Evolutionary conservation across 2,113 vertebrate genomes (phyloP), one percentile per base, ranked within the genome.

Genomic region (Scolopax mira): DNA sequence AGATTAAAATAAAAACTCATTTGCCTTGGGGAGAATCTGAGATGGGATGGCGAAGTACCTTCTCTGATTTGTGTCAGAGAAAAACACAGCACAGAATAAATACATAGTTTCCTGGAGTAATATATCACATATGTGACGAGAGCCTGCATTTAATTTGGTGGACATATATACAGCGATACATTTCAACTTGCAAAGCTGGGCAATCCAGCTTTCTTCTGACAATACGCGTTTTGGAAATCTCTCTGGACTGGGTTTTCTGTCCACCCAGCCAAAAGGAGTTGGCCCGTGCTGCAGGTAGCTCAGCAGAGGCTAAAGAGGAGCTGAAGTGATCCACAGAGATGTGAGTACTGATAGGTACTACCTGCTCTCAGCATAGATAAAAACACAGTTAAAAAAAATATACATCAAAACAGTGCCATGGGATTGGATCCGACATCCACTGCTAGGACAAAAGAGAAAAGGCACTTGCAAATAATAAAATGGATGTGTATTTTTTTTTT

Each of bases 401-500:
- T 25, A 42, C 8, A 6, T 21, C 3, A 18, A 58, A 91, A 44
- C 3, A 14, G 18, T 39, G 8, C 48, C 8, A 3, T 18, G n/a
- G 54, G 48, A 37, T 72, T 62, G 52, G 25, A 39, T 48, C 54
- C 54, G 64, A 18, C 10, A 48, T 31, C 42, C 31, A 7, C 22
- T 39, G 30, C 13, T 37, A n/a, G 58, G 58, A 30, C 18, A 31
- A 39, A 54, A 42, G 18, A 41, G 35, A 39, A 57, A 41, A 88
- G 23, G 33, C 25, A 24, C 28, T 78, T 80, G 23, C n/a, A 73
- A 37, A 28, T 11, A 90, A 37, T 35, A 39, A 72, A 78, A 52
- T 4, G 7, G 10, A 4, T 9, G 5, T 2, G 0, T 10, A 2
- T 25, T 27, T 62, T 64, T n/a, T 62, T 42, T 15, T 42, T 16